Evolutionary conservation across 2,888 invertebrate genomes (phyloP).

Genomic region (Linnaemya tessellans): DNA sequence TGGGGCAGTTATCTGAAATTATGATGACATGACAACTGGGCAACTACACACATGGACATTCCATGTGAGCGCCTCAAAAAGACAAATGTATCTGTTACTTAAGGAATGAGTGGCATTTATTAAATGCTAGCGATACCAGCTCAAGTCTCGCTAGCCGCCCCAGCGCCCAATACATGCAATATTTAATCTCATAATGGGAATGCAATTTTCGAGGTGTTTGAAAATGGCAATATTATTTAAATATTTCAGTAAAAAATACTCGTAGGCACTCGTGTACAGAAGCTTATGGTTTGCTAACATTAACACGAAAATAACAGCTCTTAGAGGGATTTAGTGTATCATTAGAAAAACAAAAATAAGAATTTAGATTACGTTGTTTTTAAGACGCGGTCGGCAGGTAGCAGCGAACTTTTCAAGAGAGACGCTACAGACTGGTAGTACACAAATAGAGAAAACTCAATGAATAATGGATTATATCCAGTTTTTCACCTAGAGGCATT

Average conservation of each 20-base stretch:
- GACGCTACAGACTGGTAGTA: too few species aligned
- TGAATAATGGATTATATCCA: too few species aligned
- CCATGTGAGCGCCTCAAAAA: conserved; percentile 18
- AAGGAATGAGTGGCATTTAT: conserved; percentile 67
- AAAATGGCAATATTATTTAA: background rate
- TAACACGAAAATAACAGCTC: background rate
- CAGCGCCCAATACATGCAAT: conserved; percentile 44
- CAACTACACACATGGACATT: conserved; percentile 23
- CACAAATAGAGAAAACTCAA: too few species aligned
- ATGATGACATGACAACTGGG: conserved; percentile 70
- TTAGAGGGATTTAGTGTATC: background rate
- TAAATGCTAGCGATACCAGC: conserved; percentile 65
- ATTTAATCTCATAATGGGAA: conserved; percentile 27
- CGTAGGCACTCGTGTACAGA: background rate
- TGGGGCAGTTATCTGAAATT: conserved; percentile 63
- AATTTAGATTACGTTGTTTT: background rate
- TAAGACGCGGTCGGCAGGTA: background rate
- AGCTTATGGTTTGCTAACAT: background rate
- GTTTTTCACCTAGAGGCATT: too few species aligned
- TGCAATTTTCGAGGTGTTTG: conserved; percentile 3
- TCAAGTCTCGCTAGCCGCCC: conserved; percentile 16
- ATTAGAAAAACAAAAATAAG: background rate
- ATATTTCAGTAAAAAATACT: background rate
- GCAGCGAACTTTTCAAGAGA: too few species aligned
- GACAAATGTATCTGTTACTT: conserved; percentile 59